Evolutionary conservation across 2,797 vertebrate species (phyloP), one percentile per base, ranked within the genome.

Genomic region (Cyclura pinguis): DNA sequence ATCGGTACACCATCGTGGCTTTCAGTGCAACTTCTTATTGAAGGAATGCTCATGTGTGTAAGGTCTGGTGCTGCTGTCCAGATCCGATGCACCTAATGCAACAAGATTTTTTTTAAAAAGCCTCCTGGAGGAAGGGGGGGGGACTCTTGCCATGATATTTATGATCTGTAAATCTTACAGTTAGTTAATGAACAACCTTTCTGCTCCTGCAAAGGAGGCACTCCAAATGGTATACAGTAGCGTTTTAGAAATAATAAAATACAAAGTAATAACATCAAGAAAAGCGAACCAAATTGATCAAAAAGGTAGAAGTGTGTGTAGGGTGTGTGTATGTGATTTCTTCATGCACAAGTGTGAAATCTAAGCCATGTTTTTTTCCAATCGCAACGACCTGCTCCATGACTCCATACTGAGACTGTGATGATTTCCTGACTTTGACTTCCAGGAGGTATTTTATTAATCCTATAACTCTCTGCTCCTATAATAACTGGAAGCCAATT

Each of bases 401-500:
- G 72, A 86, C 62, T 47, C 52, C 42, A 77, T 14, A 27, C 57
- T 74, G n/a, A 35, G 6, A 76, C 64, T 57, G 22, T 24, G 42
- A 77, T 76, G 2, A 93, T 90, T 93, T 90, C 84, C 73, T 38
- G 55, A 92, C 86, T 76, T 0, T 0, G 0, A 0, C 86, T 92
- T 92, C 88, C 90, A 27, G 52, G 89, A 14, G 52, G 89, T 80
- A 29, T 80, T 88, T 91, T 86, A 89, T 87, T 84, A 91, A 90
- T 94, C 90, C 72, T 80, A 73, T 0, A 0, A 67, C 73, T 52
- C 90, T 92, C 42, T 73, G 38, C 80, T 89, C 91, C 77, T 85
- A 76, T 85, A 77, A n/a, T 88, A 88, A 84, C 27, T 57, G 88
- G 92, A 76, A 91, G 59, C 84, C 84, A 55, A 85, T 93, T 76